Evolutionary conservation across 2,113 vertebrate genomes (phyloP), one percentile per base, ranked within the genome.

Genomic region (Pangasianodon hypophthalmus): DNA sequence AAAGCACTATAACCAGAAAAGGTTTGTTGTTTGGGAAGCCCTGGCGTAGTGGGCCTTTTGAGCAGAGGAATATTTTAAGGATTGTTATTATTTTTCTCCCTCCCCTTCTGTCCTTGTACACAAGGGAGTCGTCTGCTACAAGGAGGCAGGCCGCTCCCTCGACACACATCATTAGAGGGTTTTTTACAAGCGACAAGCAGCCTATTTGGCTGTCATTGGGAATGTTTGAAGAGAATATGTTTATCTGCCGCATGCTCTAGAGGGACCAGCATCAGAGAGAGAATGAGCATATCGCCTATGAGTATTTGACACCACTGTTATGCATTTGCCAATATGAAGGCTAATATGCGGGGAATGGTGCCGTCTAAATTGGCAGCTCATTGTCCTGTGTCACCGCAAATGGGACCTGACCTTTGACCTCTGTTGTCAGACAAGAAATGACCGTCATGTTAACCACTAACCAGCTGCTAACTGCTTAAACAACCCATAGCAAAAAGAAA

Each of bases 141-240:
- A 97, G 96, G 96, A 96, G 94, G 94, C 92, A 93, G 96, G 95
- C 95, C 93, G 96, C 94, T 98, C 98, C 97, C 98, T 95, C 94
- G 97, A 95, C 97, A 96, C 96, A 95, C 96, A 97, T 98, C 98
- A 98, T 97, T 97, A 97, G 95, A 97, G 95, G 96, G 95, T 97
- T 96, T 97, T 97, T 97, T 97, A 95, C 95, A 97, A 97, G 97
- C 97, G 97, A 97, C 97, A 97, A 97, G 96, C 96, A 96, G 96
- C 97, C 96, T 96, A 96, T 98, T 97, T 97, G 96, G 96, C 97
- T 98, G 97, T 97, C 97, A 97, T 95, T 97, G 98, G 96, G 96
- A 96, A 97, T 97, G 97, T 97, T 98, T 97, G 97, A 97, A 97
- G 93, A 97, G 96, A 97, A 96, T 96, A 94, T 98, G 97, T 97